Evolutionary conservation across 2,113 vertebrate genomes (phyloP).

Genomic region (Chionomys nivalis): DNA sequence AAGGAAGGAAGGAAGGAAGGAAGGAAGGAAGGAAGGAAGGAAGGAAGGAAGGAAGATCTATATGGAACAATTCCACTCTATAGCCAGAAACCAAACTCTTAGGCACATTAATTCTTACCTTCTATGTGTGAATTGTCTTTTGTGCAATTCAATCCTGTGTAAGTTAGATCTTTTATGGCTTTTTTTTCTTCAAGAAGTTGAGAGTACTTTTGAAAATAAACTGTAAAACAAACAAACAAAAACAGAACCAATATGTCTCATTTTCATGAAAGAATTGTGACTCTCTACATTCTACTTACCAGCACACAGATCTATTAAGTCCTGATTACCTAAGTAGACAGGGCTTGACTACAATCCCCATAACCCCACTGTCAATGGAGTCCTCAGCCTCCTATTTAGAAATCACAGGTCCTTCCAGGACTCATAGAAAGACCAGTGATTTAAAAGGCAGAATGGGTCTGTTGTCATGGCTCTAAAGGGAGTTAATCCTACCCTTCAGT

Average conservation of each 20-base stretch:
- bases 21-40: fast-evolving
- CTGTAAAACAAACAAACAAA: constrained; percentile 33
- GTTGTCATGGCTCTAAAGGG: not conserved
- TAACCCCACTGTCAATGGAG: not conserved
- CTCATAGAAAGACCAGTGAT: not conserved
- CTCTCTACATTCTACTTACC: not conserved
- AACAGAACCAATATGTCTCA: not conserved
- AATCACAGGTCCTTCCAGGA: not conserved
- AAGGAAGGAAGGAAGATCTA: fast-evolving
- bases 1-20: fast-evolving
- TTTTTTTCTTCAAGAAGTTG: constrained; percentile 57
- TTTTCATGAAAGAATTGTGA: not conserved
- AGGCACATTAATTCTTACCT: constrained; percentile 63
- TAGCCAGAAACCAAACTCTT: not conserved
- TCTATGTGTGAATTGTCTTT: not conserved
- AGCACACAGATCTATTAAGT: not conserved
- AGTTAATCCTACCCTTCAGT: not conserved
- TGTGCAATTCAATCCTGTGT: constrained; percentile 25
- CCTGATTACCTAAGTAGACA: not conserved
- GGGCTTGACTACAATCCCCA: not conserved
- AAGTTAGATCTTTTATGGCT: fast-evolving
- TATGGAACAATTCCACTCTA: not conserved
- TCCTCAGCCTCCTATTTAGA: not conserved
- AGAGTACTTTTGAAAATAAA: constrained; percentile 70
- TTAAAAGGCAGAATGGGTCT: not conserved